Base-by-base conservation (phyloP, 2,797 vertebrate species). In the Pachyuromys duprasi region DNA sequence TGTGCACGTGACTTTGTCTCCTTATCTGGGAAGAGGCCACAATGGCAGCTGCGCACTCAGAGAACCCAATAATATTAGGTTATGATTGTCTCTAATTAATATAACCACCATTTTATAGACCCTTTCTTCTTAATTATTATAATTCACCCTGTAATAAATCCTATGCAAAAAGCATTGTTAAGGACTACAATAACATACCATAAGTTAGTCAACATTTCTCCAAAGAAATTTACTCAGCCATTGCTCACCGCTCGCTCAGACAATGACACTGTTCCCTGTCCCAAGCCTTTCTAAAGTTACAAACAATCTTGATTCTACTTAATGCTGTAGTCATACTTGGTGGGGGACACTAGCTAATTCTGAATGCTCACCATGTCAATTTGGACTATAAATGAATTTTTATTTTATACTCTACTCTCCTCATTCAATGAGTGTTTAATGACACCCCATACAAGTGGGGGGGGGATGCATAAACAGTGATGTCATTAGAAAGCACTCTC, bases 351-450 rank as follows among this genome's bases (percentile, higher is more conserved):
- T 69, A 81, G 31, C 53, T 88, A 86, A 91, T 76, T 94, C 1
- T 93, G 45, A 93, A 45, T 81, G 72, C 93, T 33, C 5, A 60
- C 57, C 26, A 76, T 14, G 7, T 22, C 79, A 74, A 84, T 84
- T 81, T 63, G 83, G 8, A 91, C 53, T 78, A 57, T 55, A 74
- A 89, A 87, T 28, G 49, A 94, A 81, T 90, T 75, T 60, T 42
- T 74, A 84, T 72, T 36, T 67, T 65, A 89, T 62, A 6, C 0
- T 76, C 39, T 83, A 65, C 17, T 79, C 39, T 60, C 79, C 82
- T 70, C 36, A 86, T 42, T 95, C 39, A 82, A 70, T 89, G 95
- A 80, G 57, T 86, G 67, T 92, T 94, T 92, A 94, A 78, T 76
- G 17, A 80, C 76, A n/a, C 39, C 76, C 45, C 95, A 6, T 67